phyloP scores from a whole-genome alignment of 30 jellyfish, hydroid and myxozoan species.

The Pelagia noctiluca region DNA sequence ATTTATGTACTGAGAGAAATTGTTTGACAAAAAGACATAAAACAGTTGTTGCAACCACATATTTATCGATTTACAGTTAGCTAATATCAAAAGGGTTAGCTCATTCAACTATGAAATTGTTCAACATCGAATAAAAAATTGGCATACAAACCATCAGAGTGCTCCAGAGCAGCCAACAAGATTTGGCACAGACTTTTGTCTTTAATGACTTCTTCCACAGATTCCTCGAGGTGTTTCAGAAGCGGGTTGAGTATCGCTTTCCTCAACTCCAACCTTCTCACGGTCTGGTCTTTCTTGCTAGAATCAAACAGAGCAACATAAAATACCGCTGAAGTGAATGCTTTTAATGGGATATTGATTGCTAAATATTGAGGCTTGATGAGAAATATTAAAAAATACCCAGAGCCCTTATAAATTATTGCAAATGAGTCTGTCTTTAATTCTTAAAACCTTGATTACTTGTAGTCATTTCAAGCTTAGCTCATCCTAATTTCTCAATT shows the following conservation, averaged over 20 bases:
- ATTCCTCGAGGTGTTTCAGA: slow-evolving; percentile 20
- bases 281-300: slow-evolving; percentile 79
- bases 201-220: slow-evolving; percentile 42
- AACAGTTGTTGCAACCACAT: neutral
- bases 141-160: slow-evolving; percentile 64
- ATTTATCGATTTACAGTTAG: neutral
- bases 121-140: too few relatives aligned
- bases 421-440: too few relatives aligned
- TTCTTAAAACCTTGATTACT: too few relatives aligned
- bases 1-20: neutral
- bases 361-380: neutral
- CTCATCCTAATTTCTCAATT: too few relatives aligned
- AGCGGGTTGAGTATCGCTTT: slow-evolving; percentile 72
- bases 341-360: neutral
- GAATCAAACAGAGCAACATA: neutral
- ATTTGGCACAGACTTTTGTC: slow-evolving; percentile 87
- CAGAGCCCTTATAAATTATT: too few relatives aligned
- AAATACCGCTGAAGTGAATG: neutral
- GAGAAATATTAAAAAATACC: neutral
- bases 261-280: slow-evolving; percentile 75
- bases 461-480: too few relatives aligned
- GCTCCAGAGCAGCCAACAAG: slow-evolving; percentile 85
- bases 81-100: neutral
- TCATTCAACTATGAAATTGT: neutral
- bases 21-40: neutral